Evolutionary conservation across 2,888 invertebrate genomes (phyloP).

Genomic region (Ypsolopha sequella): DNA sequence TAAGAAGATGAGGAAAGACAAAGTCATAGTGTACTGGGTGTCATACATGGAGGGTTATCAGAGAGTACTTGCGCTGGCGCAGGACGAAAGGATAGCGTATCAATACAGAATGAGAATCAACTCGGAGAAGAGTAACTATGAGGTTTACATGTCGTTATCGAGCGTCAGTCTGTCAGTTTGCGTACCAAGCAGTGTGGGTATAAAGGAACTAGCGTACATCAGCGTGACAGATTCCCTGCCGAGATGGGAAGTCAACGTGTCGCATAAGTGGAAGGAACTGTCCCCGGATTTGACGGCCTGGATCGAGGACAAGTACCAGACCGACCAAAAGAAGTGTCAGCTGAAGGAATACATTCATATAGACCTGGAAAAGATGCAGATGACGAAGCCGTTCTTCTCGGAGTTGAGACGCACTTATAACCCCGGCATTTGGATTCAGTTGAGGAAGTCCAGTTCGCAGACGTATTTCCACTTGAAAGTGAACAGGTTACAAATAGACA

Average conservation of each 20-base stretch:
- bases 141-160: slow-evolving; percentile 77
- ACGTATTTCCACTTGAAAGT: slow-evolving; percentile 76
- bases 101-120: slow-evolving; percentile 71
- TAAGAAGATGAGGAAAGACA: slow-evolving; percentile 79
- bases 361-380: slow-evolving; percentile 87
- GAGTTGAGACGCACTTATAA: slow-evolving; percentile 79
- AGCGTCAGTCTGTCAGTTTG: slow-evolving; percentile 77
- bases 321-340: slow-evolving; percentile 78
- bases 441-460: slow-evolving; percentile 77
- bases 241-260: slow-evolving; percentile 86
- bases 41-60: slow-evolving; percentile 83
- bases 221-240: slow-evolving; percentile 78
- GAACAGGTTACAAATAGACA: slow-evolving; percentile 80
- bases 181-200: slow-evolving; percentile 39
- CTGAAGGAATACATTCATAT: slow-evolving; percentile 84
- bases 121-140: slow-evolving; percentile 76
- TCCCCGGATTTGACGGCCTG: slow-evolving; percentile 83
- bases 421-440: slow-evolving; percentile 81
- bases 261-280: slow-evolving; percentile 83
- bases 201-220: slow-evolving; percentile 77
- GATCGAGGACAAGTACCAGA: slow-evolving; percentile 84
- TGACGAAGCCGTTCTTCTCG: slow-evolving; percentile 88
- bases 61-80: slow-evolving; percentile 80
- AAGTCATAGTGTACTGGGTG: slow-evolving; percentile 84
- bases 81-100: slow-evolving; percentile 78